Conservation (phyloP, 2,888 invertebrate genomes). For the Drosophila vallismaia region DNA sequence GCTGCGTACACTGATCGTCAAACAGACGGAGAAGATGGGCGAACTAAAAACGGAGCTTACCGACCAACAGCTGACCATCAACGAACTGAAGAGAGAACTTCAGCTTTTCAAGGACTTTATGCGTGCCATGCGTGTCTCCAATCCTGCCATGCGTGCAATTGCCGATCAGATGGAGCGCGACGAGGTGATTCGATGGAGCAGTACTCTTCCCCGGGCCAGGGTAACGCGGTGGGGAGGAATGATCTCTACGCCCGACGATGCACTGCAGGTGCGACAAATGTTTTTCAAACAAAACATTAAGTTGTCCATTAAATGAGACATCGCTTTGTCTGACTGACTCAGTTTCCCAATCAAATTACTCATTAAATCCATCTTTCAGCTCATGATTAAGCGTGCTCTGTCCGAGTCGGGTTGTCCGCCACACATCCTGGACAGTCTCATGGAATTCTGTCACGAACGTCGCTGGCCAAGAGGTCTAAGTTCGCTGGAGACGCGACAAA, state of each 20-base stretch:
- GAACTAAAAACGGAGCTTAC: conserved; percentile 94
- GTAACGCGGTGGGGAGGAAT: conserved; percentile 99
- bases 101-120: conserved; percentile 96
- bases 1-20: conserved; percentile 91
- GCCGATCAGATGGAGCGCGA: conserved; percentile 98
- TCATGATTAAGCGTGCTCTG: conserved; percentile 96
- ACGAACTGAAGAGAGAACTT: conserved; percentile 95
- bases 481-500: conserved; percentile 96
- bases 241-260: conserved; percentile 98
- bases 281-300: neutral
- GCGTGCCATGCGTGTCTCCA: conserved; percentile 95
- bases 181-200: conserved; percentile 95
- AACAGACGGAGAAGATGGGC: conserved; percentile 93
- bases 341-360: too few relatives aligned
- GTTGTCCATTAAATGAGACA: neutral
- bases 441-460: conserved; percentile 98
- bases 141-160: conserved; percentile 95
- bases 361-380: conserved; percentile 84
- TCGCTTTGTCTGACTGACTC: neutral
- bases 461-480: conserved; percentile 97
- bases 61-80: conserved; percentile 93
- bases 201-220: conserved; percentile 91
- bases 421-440: conserved; percentile 95
- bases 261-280: conserved; percentile 89
- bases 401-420: conserved; percentile 97